Conservation (phyloP, 2,888 invertebrate genomes). For the Cephus pulcher region DNA sequence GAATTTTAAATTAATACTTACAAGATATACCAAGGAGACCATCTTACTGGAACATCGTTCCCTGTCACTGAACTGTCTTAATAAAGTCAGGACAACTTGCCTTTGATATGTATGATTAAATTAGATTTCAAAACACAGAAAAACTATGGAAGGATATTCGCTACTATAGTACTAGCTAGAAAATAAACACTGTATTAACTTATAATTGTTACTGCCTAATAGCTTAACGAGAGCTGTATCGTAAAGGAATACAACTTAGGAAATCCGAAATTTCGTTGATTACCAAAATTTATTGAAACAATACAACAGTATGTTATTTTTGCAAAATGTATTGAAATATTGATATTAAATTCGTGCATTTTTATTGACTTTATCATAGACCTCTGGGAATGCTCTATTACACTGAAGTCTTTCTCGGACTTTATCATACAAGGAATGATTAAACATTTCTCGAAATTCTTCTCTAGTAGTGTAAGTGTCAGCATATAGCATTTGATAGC, state of each 20-base stretch:
- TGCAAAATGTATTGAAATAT: not conserved
- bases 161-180: not conserved
- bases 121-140: not conserved
- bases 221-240: not conserved
- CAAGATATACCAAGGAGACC: conserved; percentile 6
- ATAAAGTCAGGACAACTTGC: not conserved
- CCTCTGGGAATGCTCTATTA: conserved; percentile 80
- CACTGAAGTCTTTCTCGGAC: conserved; percentile 73
- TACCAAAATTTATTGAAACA: not conserved
- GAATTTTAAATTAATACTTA: not conserved
- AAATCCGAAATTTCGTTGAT: not conserved
- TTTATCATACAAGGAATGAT: conserved; percentile 79
- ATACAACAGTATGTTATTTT: not conserved
- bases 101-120: not conserved
- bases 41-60: conserved; percentile 6
- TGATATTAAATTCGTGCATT: conserved; percentile 26
- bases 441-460: conserved; percentile 85
- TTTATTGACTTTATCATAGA: conserved; percentile 80
- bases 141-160: not conserved
- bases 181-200: not conserved
- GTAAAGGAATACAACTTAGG: not conserved
- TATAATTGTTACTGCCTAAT: not conserved
- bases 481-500: conserved; percentile 88
- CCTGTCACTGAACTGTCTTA: not conserved
- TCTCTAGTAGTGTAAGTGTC: conserved; percentile 80